Base-by-base conservation (phyloP, 2,888 invertebrate genomes). In the Halictus ligatus region DNA sequence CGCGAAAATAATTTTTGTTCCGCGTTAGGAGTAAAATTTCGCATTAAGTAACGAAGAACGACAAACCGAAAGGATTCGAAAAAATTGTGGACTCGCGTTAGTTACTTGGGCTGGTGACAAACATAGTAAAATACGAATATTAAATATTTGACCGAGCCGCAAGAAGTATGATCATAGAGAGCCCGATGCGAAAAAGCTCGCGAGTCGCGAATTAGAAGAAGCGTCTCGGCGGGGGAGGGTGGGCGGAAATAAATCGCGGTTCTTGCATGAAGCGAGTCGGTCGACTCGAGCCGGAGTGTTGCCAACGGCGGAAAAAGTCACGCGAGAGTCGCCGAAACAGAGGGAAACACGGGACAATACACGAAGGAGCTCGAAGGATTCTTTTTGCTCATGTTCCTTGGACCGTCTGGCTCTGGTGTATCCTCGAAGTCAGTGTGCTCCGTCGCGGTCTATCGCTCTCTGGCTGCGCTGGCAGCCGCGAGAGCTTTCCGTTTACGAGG, bases 191-290 rank as follows among this genome's bases (percentile, higher is more conserved):
- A 18, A 64, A 15, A 64, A 29, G 15, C 15, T 64, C 29, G 64
- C 29, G 73, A 80, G 64, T 67, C 13, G 18, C 64, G 83, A 83
- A 83, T 84, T 84, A 83, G 76, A 84, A 77, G 73, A 21, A 77
- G 21, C 21, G 64, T 15, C 29, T 13, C 35, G 35, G 35, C 5
- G 35, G 35, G 35, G 35, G 50, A 8, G 21, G 25, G 67, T 29
- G 72, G 43, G 18, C 77, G 40, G 18, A 43, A 73, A 83, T 78
- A 84, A 84, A 84, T 84, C 77, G 67, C 25, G 43, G 46, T 84
- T 84, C 74, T 84, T 83, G 84, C 50, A 0, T 25, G 46, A 13
- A 35, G 35, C 35, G 35, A 18, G 64, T 15, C 40, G 58, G 46
- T 75, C 64, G 43, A 69, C 18, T 40, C 35, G 72, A 60, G 54